A percentile compares a stretch with the other conserved stretches of the same genome.
These are phyloP conservation scores for Pangasius macronema DNA, from an alignment of 2,797 vertebrate species.

Conservation along the genomic window DNA sequence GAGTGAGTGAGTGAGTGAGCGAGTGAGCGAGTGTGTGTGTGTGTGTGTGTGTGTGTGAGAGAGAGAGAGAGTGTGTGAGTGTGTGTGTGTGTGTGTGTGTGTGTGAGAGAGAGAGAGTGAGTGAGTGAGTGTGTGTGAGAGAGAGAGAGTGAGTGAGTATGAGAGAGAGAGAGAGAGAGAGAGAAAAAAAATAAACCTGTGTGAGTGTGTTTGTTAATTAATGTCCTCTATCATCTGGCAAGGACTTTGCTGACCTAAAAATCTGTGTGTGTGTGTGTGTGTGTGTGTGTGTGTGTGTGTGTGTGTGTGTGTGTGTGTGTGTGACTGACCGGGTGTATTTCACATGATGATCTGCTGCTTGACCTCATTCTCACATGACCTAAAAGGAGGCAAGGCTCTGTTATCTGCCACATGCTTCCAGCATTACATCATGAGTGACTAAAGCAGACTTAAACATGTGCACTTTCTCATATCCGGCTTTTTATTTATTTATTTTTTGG, in stretches of 20 bases:
- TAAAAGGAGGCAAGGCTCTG: not conserved
- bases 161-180: too few relatives aligned
- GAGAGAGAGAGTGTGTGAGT: too few relatives aligned
- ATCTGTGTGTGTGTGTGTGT: not conserved
- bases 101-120: too few relatives aligned
- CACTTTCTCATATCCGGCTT: not conserved
- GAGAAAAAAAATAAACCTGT: not conserved
- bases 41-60: too few relatives aligned
- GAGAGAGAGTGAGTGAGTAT: too few relatives aligned
- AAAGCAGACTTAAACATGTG: not conserved
- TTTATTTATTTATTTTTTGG: not conserved
- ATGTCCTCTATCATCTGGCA: conserved; percentile 3
- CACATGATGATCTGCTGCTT: conserved; percentile 29
- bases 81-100: too few relatives aligned
- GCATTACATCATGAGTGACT: not conserved
- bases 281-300: not conserved
- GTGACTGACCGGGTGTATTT: not conserved
- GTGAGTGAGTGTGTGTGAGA: too few relatives aligned
- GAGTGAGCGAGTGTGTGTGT: too few relatives aligned
- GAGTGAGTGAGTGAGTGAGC: too few relatives aligned
- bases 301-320: not conserved
- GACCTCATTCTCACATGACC: conserved; percentile 28
- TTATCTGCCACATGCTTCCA: not conserved
- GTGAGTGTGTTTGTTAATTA: conserved; percentile 7
- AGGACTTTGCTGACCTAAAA: conserved; percentile 30